Evolutionary conservation across 1,140 invertebrate species (phyloP).

Genomic region (Formica exsecta): DNA sequence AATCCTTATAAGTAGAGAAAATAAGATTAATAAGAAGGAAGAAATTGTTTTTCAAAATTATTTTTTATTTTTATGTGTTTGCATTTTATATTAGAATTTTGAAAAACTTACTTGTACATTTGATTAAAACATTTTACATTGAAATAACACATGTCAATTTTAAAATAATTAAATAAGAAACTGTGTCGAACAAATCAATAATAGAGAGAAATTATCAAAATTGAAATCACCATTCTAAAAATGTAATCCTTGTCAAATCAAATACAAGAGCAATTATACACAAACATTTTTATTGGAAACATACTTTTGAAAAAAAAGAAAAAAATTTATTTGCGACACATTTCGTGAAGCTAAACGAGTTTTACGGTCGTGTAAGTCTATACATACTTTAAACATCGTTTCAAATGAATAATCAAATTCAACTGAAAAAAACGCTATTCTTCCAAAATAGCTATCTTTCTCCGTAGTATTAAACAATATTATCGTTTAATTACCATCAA

Average conservation of each 20-base stretch:
- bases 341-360: background rate
- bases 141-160: background rate
- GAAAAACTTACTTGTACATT: no score
- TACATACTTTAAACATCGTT: background rate
- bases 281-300: background rate
- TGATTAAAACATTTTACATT: background rate
- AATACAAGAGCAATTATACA: background rate
- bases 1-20: background rate
- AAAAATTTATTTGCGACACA: background rate
- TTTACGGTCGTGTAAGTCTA: background rate
- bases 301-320: background rate
- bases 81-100: background rate
- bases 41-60: background rate
- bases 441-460: no score
- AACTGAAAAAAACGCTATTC: background rate
- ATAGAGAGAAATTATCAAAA: background rate
- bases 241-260: background rate
- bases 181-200: background rate
- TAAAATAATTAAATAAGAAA: background rate
- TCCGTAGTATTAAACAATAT: background rate
- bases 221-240: background rate
- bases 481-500: background rate
- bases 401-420: background rate
- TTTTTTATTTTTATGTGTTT: background rate
- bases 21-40: background rate